These are phyloP conservation scores for Synanthedon vespiformis DNA, from an alignment of 2,888 invertebrate genomes.

Conservation along the genomic window DNA sequence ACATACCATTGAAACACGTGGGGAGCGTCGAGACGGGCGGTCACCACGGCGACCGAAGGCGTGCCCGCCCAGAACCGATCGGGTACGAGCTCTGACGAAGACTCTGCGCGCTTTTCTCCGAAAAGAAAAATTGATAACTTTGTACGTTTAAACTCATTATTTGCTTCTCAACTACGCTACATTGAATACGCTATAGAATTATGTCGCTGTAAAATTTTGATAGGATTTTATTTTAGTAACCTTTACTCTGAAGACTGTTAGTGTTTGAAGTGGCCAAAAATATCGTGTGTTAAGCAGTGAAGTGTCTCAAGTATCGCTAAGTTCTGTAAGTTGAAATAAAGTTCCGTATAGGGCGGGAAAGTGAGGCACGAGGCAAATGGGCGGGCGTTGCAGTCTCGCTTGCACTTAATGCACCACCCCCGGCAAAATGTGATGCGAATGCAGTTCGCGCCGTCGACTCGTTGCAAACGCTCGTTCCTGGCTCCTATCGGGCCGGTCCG, in stretches of 20 bases:
- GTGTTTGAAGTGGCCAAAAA: too few species aligned
- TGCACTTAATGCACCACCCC: conserved; percentile 66
- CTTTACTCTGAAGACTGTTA: too few species aligned
- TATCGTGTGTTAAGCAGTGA: too few species aligned
- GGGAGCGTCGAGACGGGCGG: conserved; percentile 34
- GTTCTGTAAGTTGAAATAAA: neutral
- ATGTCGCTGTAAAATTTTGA: too few species aligned
- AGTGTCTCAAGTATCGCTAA: too few species aligned
- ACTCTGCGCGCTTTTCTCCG: neutral
- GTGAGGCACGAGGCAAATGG: conserved; percentile 64
- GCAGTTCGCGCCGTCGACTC: conserved; percentile 48
- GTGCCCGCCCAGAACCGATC: conserved; percentile 19
- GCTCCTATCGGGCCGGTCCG: conserved; percentile 28
- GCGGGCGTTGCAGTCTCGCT: conserved; percentile 66
- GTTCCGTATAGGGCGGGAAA: conserved; percentile 59
- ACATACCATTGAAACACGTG: conserved; percentile 19
- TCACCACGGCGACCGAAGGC: conserved; percentile 43
- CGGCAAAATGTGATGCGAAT: conserved; percentile 38
- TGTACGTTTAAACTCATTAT: neutral
- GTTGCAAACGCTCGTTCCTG: conserved; percentile 46
- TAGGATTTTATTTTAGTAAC: too few species aligned
- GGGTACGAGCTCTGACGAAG: conserved; percentile 18
- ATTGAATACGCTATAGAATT: too few species aligned
- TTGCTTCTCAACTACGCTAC: too few species aligned
- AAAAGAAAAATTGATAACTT: too few species aligned